phyloP scores from a whole-genome alignment of 2,113 vertebrate genomes.

The Neopipo cinnamomea region DNA sequence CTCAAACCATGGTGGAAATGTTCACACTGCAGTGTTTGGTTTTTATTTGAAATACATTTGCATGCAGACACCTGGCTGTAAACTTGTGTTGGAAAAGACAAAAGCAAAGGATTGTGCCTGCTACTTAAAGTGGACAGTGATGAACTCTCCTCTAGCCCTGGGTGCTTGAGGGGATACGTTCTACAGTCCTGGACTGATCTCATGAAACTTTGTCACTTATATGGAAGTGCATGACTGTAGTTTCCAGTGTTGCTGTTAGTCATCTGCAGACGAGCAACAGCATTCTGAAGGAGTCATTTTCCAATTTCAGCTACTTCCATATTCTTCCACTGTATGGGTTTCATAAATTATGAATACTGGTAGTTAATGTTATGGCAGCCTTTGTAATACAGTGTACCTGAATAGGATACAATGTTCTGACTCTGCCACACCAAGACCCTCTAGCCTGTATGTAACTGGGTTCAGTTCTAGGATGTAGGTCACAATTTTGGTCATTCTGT shows the following conservation, averaged over 20 bases:
- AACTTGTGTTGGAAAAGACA: neutral
- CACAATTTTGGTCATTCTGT: neutral
- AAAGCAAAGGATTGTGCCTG: neutral
- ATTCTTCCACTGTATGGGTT: neutral
- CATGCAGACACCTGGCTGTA: neutral
- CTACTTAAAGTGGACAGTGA: neutral
- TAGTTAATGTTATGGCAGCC: neutral
- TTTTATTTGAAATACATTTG: slow-evolving; percentile 35
- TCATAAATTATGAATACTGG: neutral
- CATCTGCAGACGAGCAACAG: neutral
- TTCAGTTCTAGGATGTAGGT: neutral
- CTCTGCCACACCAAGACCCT: neutral
- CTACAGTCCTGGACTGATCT: neutral
- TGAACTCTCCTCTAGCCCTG: neutral
- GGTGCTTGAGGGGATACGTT: neutral
- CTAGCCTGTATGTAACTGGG: neutral
- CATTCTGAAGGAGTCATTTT: neutral
- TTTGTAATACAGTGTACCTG: neutral
- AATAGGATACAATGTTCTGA: neutral
- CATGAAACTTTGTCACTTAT: neutral
- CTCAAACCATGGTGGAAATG: neutral
- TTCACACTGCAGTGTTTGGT: neutral
- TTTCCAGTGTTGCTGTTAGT: neutral
- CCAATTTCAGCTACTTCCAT: neutral
- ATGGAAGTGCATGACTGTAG: neutral